Evolutionary conservation across 2,797 vertebrate species (phyloP).

Genomic region (Smutsia gigantea): DNA sequence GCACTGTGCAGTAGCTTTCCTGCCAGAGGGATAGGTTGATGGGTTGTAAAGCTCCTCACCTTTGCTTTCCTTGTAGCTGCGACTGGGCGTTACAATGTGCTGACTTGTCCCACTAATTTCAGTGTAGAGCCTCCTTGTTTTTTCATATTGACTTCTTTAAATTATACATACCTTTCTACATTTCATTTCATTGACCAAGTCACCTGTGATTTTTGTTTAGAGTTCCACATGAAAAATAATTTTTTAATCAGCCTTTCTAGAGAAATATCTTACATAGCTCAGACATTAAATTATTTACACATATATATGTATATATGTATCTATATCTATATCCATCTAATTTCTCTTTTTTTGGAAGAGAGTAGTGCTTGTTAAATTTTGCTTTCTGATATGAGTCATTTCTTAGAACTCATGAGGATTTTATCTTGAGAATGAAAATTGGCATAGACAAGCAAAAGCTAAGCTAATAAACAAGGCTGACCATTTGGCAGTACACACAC

Average conservation of each 20-base stretch:
- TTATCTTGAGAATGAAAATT: conserved; percentile 41
- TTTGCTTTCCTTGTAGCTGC: background rate
- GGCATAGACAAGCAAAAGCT: conserved; percentile 5
- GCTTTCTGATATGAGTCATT: conserved; percentile 55
- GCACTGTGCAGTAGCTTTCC: background rate
- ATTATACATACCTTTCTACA: background rate
- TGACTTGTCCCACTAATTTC: background rate
- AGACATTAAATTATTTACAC: conserved; percentile 58
- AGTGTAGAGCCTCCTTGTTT: background rate
- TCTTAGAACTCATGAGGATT: conserved; percentile 30
- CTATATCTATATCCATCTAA: background rate
- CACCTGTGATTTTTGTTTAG: conserved; percentile 49
- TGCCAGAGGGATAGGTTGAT: background rate
- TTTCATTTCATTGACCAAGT: conserved; percentile 24
- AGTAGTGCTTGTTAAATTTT: conserved; percentile 55
- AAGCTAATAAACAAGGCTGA: background rate
- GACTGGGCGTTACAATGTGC: background rate
- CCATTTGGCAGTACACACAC: background rate
- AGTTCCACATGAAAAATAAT: conserved; percentile 34
- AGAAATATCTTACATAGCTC: conserved; percentile 43
- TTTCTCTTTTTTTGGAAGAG: background rate
- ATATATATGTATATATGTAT: background rate
- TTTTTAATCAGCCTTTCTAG: conserved; percentile 34
- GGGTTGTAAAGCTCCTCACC: background rate
- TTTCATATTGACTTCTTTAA: background rate